Evolutionary conservation across 2,113 vertebrate species (phyloP).

Genomic region (Sylvilagus bachmani): DNA sequence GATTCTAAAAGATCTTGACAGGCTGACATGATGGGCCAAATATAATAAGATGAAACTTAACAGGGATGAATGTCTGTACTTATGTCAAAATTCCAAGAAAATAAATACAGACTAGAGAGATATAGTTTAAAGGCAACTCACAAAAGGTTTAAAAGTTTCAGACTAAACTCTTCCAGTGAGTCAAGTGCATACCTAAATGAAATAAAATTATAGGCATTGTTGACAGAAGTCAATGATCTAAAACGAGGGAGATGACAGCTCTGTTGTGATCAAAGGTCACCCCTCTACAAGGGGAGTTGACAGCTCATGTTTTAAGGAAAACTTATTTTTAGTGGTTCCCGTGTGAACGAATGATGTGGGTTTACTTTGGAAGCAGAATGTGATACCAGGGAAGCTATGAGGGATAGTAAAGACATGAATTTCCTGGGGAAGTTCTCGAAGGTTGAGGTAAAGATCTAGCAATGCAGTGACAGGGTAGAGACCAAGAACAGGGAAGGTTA

Average conservation of each 20-base stretch:
- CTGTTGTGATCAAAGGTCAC: not conserved
- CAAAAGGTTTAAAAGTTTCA: conserved; percentile 12
- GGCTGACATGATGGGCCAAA: conserved; percentile 73
- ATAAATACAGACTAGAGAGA: conserved; percentile 34
- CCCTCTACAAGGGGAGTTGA: not conserved
- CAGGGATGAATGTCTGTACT: conserved; percentile 30
- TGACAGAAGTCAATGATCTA: not conserved
- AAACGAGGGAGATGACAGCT: not conserved
- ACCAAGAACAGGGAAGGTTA: not conserved
- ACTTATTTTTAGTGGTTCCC: not conserved
- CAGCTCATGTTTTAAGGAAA: not conserved
- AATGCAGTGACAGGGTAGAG: not conserved
- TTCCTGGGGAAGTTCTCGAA: not conserved
- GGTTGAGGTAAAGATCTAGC: not conserved
- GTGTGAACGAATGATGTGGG: not conserved
- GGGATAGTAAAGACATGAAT: not conserved
- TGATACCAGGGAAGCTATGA: not conserved
- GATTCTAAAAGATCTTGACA: conserved; percentile 72
- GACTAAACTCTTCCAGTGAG: not conserved
- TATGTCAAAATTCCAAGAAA: conserved; percentile 66
- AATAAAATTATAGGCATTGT: not conserved
- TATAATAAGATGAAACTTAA: conserved; percentile 68
- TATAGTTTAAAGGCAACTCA: not conserved
- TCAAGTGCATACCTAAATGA: not conserved
- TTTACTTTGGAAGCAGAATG: not conserved